Evolutionary conservation across 2,797 vertebrate species (phyloP).

Genomic region (Otus scops): DNA sequence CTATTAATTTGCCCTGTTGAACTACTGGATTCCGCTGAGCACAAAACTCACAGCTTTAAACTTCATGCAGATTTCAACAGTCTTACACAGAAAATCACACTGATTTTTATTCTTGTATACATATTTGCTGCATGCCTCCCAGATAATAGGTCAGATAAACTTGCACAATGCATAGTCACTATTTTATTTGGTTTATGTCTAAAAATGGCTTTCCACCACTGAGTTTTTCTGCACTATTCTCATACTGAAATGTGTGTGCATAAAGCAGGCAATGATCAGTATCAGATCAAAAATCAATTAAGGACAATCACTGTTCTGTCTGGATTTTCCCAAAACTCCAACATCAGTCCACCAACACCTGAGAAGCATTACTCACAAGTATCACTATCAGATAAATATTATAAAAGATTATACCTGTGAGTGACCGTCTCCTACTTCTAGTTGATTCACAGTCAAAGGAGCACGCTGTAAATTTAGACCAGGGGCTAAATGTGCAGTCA

Average conservation of each 20-base stretch:
- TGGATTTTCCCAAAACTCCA: not conserved
- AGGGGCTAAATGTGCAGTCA: conserved; percentile 89
- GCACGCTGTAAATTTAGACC: conserved; percentile 92
- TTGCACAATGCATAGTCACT: not conserved
- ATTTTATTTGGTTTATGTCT: not conserved
- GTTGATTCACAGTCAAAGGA: conserved; percentile 78
- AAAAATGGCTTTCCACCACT: not conserved
- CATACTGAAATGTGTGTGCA: not conserved
- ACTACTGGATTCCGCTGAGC: not conserved
- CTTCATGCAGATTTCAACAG: not conserved
- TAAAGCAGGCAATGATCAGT: not conserved
- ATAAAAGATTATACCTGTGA: conserved; percentile 81
- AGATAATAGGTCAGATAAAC: not conserved
- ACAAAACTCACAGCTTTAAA: not conserved
- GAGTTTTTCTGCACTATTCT: not conserved
- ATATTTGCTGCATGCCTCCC: not conserved
- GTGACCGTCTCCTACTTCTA: conserved; percentile 79
- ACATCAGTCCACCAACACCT: not conserved
- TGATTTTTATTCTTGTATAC: not conserved
- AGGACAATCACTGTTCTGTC: not conserved
- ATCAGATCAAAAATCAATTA: not conserved
- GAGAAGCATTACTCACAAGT: not conserved
- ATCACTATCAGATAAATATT: not conserved
- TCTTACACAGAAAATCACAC: not conserved
- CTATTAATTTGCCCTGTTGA: not conserved